phyloP scores from a whole-genome alignment of 2,888 invertebrate genomes.

The Sinelater perroti region DNA sequence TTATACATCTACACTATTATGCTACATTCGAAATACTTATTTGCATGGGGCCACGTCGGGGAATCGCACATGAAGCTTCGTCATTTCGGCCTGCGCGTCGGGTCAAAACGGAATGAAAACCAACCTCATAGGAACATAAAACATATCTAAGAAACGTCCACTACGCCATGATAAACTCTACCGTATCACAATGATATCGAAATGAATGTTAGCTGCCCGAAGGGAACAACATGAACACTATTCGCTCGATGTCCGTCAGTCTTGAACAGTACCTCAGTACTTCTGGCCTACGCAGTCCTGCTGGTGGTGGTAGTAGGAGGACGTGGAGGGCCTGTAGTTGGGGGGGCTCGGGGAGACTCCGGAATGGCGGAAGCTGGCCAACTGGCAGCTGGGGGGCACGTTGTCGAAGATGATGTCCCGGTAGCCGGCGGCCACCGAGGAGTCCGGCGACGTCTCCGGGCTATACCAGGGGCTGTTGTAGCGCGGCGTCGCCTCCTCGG shows the following conservation, averaged over 20 bases:
- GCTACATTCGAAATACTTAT: slow-evolving; percentile 50
- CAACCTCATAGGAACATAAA: slow-evolving; percentile 27
- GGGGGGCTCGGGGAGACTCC: slow-evolving; percentile 65
- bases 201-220: slow-evolving; percentile 42
- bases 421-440: slow-evolving; percentile 48
- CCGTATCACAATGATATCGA: slow-evolving; percentile 49
- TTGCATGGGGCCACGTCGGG: slow-evolving; percentile 46
- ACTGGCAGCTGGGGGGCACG: slow-evolving; percentile 60
- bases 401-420: slow-evolving; percentile 59
- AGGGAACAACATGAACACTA: slow-evolving; percentile 22
- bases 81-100: not conserved
- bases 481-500: slow-evolving; percentile 56
- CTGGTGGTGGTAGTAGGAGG: slow-evolving; percentile 69
- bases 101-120: slow-evolving; percentile 37
- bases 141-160: slow-evolving; percentile 1
- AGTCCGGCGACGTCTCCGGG: slow-evolving; percentile 62
- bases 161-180: slow-evolving; percentile 18
- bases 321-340: slow-evolving; percentile 63
- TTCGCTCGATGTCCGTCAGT: slow-evolving; percentile 43
- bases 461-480: slow-evolving; percentile 66
- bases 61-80: slow-evolving; percentile 37
- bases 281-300: slow-evolving; percentile 68
- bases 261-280: slow-evolving; percentile 53
- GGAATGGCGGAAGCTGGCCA: slow-evolving; percentile 60
- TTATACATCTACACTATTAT: slow-evolving; percentile 51